Evolutionary conservation across 1,140 invertebrate species (phyloP), one percentile per base, ranked within the genome.

Genomic region (Sesamia nonagrioides): DNA sequence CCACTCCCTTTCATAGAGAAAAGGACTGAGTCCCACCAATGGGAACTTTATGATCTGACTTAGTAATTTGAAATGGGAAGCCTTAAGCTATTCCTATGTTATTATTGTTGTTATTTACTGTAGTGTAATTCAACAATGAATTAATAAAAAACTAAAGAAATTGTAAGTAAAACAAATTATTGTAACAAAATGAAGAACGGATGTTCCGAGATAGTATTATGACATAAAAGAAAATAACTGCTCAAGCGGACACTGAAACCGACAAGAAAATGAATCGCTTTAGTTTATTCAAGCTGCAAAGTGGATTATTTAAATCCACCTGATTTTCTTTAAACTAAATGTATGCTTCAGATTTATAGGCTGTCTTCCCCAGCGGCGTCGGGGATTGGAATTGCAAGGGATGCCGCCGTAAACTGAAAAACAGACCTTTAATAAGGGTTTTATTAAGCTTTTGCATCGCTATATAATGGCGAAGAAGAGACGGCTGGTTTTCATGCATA

Each of bases 261-360:
- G 7, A 37, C 27, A 61, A 61, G 35, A 61, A 37, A 9, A 61
- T 40, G 33, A 40, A 61, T 61, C 35, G 33, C 35, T 37, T 21
- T 40, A 61, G 15, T 61, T 61, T 61, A 61, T 40, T 8, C 33
- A 17, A 11, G 17, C 18, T 7, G 6, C 58, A 8, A 56, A 56
- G 52, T 27, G 9, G 27, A 60, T 60, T 60, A 60, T 60, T 60
- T 35, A 37, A 60, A 60, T 35, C 27, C 33, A 60, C 58, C 27
- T 60, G 58, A 60, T 37, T 60, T 60, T 13, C 15, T 60, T 60
- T 60, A 35, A 40, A 61, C 58, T 61, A 61, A n/a, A 61, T 61
- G 37, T 61, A 61, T 61, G 33, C 0, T 7, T 8, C 33, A 5
- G 58, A 54, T 27, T 27, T 18, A 9, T 42, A 42, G 40, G 40